These are phyloP conservation scores for Cebus imitator DNA, from an alignment of 2,113 vertebrate species.

Conservation along the genomic window DNA sequence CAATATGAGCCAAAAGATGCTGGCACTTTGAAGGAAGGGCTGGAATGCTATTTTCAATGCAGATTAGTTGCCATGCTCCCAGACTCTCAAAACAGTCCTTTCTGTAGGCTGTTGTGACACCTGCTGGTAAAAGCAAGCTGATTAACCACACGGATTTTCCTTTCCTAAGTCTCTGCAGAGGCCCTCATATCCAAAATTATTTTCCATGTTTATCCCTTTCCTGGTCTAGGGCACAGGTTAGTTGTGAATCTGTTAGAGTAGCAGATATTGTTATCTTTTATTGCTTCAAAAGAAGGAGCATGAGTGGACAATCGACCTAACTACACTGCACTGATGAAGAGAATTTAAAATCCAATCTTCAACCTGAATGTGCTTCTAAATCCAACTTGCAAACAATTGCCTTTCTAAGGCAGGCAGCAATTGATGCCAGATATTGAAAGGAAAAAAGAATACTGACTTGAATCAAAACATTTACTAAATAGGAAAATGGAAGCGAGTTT, in stretches of 20 bases:
- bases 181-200: background rate
- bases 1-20: background rate
- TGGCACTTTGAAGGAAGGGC: slow-evolving; percentile 22
- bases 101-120: slow-evolving; percentile 75
- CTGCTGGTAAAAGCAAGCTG: slow-evolving; percentile 72
- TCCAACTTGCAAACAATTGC: background rate
- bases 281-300: background rate
- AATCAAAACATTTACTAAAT: background rate
- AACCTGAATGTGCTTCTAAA: background rate
- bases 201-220: background rate
- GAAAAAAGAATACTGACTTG: background rate
- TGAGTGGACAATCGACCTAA: background rate
- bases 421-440: background rate
- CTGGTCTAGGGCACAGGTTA: background rate
- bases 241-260: background rate
- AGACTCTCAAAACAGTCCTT: slow-evolving; percentile 36
- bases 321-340: background rate
- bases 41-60: background rate
- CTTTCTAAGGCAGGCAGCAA: background rate
- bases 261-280: background rate
- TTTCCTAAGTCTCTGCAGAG: slow-evolving; percentile 3
- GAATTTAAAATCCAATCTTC: background rate
- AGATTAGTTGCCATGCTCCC: background rate
- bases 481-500: background rate
- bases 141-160: slow-evolving; percentile 24